Evolutionary conservation across 2,797 vertebrate species (phyloP).

Genomic region (Hydrophis major): DNA sequence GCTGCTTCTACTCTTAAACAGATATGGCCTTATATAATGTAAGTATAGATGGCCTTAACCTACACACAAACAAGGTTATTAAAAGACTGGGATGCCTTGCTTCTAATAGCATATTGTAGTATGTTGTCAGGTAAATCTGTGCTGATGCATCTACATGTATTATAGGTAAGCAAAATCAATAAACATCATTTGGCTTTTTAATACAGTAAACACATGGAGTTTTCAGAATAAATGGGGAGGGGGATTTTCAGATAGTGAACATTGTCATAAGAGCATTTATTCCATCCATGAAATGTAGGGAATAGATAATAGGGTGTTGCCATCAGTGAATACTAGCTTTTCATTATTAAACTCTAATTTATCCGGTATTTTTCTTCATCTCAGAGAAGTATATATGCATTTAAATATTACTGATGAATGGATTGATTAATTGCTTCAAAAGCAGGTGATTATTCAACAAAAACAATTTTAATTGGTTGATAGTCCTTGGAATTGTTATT

Average conservation of each 20-base stretch:
- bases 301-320: background rate
- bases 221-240: background rate
- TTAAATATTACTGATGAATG: background rate
- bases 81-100: background rate
- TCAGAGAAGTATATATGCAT: slow-evolving; percentile 5
- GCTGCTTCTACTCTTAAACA: background rate
- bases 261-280: background rate
- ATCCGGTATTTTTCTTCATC: background rate
- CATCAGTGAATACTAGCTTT: background rate
- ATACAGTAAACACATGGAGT: background rate
- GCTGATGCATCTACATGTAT: background rate
- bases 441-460: background rate
- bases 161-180: background rate
- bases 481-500: background rate
- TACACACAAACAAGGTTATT: background rate
- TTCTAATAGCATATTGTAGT: background rate
- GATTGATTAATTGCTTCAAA: background rate
- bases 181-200: background rate
- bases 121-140: background rate
- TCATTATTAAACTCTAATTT: background rate
- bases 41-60: background rate
- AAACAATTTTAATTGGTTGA: background rate
- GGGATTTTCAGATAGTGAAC: background rate
- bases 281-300: background rate
- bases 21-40: background rate